A percentile compares a stretch with the other conserved stretches of the same genome.
These are phyloP conservation scores for Campoplex nolae DNA, from an alignment of 2,888 invertebrate species.

Conservation along the genomic window DNA sequence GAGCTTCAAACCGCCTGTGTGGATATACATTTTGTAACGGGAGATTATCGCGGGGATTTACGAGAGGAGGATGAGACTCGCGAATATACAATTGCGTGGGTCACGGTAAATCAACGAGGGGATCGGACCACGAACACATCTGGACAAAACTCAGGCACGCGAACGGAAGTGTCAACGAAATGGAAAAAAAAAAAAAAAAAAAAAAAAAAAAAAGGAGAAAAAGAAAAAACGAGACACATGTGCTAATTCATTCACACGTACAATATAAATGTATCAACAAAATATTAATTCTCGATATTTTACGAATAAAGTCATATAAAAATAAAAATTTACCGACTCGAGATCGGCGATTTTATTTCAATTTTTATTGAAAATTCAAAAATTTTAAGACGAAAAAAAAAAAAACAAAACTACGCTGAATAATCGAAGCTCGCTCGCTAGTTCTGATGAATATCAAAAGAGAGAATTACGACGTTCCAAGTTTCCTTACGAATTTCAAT, in stretches of 20 bases:
- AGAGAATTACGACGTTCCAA: neutral
- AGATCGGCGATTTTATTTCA: neutral
- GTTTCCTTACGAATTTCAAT: slow-evolving; percentile 41
- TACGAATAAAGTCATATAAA: neutral
- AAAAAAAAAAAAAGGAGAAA: neutral
- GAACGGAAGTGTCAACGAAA: slow-evolving; percentile 42
- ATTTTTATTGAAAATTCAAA: neutral
- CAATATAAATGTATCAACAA: neutral
- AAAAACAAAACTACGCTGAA: too few relatives aligned
- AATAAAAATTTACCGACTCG: neutral
- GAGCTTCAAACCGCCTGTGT: neutral
- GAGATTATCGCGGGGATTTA: slow-evolving; percentile 50
- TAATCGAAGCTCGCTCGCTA: too few relatives aligned
- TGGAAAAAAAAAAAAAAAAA: neutral
- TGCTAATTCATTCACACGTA: neutral
- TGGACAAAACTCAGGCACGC: slow-evolving; percentile 51
- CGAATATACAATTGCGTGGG: slow-evolving; percentile 59
- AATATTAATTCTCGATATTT: neutral
- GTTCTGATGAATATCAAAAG: neutral
- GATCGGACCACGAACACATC: slow-evolving; percentile 37
- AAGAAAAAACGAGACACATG: neutral
- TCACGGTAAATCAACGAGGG: slow-evolving; percentile 57
- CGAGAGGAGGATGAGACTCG: slow-evolving; percentile 22
- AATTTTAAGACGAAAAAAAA: neutral
- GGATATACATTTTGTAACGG: neutral